These are phyloP conservation scores for Laspeyria flexula DNA, from an alignment of 2,888 invertebrate genomes.

Conservation along the genomic window DNA sequence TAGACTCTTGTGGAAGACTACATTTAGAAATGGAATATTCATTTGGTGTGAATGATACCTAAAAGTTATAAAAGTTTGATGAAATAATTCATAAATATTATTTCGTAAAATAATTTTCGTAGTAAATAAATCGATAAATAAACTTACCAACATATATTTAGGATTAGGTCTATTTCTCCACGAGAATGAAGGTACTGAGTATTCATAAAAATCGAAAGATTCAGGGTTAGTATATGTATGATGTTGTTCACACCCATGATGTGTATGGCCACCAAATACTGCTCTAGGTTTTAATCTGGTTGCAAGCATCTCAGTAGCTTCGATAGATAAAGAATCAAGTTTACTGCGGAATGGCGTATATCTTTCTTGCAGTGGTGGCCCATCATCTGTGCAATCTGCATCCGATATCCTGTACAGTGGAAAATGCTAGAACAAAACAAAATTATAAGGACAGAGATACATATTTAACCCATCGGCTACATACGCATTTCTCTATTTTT, in stretches of 20 bases:
- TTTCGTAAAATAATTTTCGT: background rate
- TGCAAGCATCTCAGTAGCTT: conserved; percentile 90
- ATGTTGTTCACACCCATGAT: conserved; percentile 92
- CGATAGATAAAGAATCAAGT: conserved; percentile 95
- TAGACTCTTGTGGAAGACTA: conserved; percentile 67
- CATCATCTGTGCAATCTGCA: conserved; percentile 92
- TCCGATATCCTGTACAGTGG: conserved; percentile 96
- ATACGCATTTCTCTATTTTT: too few species aligned
- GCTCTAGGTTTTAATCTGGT: conserved; percentile 89
- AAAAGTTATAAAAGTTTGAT: conserved; percentile 33
- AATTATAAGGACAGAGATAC: too few species aligned
- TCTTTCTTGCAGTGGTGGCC: conserved; percentile 90
- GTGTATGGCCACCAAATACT: conserved; percentile 96
- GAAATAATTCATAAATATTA: background rate
- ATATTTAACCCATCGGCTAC: too few species aligned
- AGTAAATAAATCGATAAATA: too few species aligned
- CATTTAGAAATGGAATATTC: conserved; percentile 68
- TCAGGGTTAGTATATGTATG: conserved; percentile 67
- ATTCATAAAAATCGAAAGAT: conserved; percentile 86
- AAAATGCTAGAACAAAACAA: conserved; percentile 90
- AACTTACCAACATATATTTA: conserved; percentile 94
- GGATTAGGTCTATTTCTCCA: conserved; percentile 98
- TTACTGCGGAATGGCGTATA: conserved; percentile 90
- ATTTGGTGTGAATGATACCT: conserved; percentile 67
- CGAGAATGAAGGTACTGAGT: conserved; percentile 97